Conservation (phyloP, 2,888 invertebrate genomes). For the Chironomus riparius region DNA sequence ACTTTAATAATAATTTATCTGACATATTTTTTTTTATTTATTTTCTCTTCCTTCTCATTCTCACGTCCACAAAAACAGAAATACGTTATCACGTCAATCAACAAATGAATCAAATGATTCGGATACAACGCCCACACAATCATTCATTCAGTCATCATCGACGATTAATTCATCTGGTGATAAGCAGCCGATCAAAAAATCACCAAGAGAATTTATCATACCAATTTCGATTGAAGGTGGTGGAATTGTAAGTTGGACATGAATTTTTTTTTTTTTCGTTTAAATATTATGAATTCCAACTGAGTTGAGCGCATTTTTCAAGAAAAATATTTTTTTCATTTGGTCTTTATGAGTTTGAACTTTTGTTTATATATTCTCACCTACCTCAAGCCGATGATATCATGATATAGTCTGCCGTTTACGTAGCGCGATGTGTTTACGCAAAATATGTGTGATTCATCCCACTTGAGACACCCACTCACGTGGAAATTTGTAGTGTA, state of each 20-base stretch:
- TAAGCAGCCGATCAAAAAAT: conserved; percentile 71
- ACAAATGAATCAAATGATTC: conserved; percentile 60
- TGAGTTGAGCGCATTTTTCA: conserved; percentile 33
- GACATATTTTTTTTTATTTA: too few species aligned
- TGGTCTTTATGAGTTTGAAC: too few species aligned
- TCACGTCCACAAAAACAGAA: neutral
- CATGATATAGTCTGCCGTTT: too few species aligned
- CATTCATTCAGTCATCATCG: conserved; percentile 40
- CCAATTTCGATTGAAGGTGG: conserved; percentile 90
- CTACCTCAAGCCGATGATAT: too few species aligned
- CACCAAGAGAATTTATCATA: conserved; percentile 83
- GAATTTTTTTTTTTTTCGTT: neutral
- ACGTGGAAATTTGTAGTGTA: too few species aligned
- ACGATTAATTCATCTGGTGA: conserved; percentile 38
- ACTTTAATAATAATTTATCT: too few species aligned
- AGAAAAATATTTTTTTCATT: neutral
- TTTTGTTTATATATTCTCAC: too few species aligned
- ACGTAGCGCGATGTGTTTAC: too few species aligned
- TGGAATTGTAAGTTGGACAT: conserved; percentile 49
- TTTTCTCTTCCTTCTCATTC: too few species aligned
- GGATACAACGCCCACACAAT: conserved; percentile 45
- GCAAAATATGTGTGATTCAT: too few species aligned
- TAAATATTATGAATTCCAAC: conserved; percentile 46
- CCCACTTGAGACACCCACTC: too few species aligned
- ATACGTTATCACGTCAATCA: conserved; percentile 52